These are phyloP conservation scores for Podarcis raffonei DNA, from an alignment of 2,113 vertebrate species.

Conservation along the genomic window DNA sequence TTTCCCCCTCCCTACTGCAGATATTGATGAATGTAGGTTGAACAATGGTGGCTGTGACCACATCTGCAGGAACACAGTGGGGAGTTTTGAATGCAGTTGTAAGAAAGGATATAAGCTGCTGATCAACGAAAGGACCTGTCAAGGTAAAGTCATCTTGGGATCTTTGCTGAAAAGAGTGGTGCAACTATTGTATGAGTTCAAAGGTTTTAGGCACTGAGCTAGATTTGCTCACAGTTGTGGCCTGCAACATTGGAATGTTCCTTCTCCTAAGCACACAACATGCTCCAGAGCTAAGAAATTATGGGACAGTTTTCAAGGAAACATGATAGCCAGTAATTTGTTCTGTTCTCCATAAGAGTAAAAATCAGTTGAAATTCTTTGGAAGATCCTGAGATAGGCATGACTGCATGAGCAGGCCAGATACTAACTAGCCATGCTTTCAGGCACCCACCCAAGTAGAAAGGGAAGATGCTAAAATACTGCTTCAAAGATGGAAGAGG, in stretches of 20 bases:
- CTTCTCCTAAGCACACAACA: neutral
- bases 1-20: conserved; percentile 63
- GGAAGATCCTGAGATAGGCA: neutral
- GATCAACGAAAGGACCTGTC: conserved; percentile 95
- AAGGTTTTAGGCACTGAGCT: neutral
- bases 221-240: neutral
- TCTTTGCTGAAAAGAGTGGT: neutral
- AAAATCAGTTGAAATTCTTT: neutral
- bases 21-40: conserved; percentile 94
- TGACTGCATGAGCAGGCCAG: neutral
- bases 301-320: neutral
- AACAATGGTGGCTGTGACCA: conserved; percentile 97
- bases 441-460: neutral
- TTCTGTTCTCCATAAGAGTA: neutral
- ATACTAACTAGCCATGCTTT: neutral
- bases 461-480: neutral
- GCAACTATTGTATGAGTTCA: neutral
- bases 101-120: conserved; percentile 97
- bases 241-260: neutral
- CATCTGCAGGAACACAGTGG: conserved; percentile 95
- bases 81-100: conserved; percentile 98
- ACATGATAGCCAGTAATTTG: neutral
- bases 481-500: neutral
- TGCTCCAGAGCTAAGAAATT: neutral
- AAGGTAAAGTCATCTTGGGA: conserved; percentile 77